Evolutionary conservation across 2,888 invertebrate genomes (phyloP), one percentile per base, ranked within the genome.

Genomic region (Congeria kusceri): DNA sequence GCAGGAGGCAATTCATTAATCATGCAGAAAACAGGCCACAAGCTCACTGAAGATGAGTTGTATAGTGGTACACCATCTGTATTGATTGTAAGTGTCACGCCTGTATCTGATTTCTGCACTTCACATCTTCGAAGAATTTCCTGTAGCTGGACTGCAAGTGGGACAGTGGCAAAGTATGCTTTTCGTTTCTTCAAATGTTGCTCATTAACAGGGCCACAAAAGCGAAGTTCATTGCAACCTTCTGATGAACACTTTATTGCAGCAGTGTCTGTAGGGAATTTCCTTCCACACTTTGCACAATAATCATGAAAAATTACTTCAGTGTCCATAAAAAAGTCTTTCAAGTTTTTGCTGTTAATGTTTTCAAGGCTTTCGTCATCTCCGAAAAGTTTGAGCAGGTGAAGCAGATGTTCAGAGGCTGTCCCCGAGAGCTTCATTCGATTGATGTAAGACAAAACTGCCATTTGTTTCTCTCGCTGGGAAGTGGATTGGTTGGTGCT

Each of bases 1-100:
- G 20, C 25, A 39, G 76, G 69, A 39, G 76, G 76, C 46, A 76
- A 57, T 57, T 76, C 76, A 70, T 76, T 76, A 15, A 76, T 58
- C 9, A 70, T 59, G 27, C 63, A 47, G 49, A 32, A 68, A 4
- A 68, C 59, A n/a, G 68, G 68, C 58, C 68, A 68, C 58, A 68
- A 27, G 58, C 58, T 58, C 20, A 68, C 59, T 20, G 32, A 25
- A 9, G 68, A 68, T 18, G 32, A 32, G 9, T 68, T 68, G 59
- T 58, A 68, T 3, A 59, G 39, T 29, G 68, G 68, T 13, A 68
- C 65, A 25, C 65, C 53, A 53, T 53, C 53, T 23, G 53, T 53
- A 25, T 53, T 53, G 18, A 53, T 9, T 23, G 53, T 53, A 11
- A 53, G 25, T 39, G 39, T 39, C 9, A 39, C 39, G 1, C 39